Conservation (phyloP, 30 jellyfish, hydroid and myxozoan genomes). For the Cassiopea andromeda region DNA sequence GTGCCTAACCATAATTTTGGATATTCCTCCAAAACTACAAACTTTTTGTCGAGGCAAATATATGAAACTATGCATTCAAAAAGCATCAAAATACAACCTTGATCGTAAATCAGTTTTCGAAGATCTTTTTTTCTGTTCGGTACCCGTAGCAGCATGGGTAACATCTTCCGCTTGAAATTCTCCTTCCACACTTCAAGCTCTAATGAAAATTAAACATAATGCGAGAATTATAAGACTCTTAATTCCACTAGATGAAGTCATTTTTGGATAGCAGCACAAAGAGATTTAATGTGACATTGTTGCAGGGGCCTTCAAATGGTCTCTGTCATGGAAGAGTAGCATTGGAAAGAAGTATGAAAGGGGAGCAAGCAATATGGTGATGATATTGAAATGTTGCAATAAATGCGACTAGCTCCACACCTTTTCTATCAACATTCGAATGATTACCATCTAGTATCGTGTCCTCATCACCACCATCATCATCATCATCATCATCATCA, state of each 20-base stretch:
- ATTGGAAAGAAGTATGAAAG: too few relatives aligned
- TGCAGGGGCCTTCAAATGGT: too few relatives aligned
- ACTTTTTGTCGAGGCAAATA: too few relatives aligned
- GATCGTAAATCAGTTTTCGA: conserved; percentile 52
- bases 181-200: conserved; percentile 58
- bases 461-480: neutral
- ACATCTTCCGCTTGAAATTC: conserved; percentile 58
- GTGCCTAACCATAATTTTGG: too few relatives aligned
- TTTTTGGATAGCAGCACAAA: too few relatives aligned
- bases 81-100: conserved; percentile 11
- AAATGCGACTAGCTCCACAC: neutral
- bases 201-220: neutral
- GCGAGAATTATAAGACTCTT: neutral
- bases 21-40: too few relatives aligned
- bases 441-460: conserved; percentile 22
- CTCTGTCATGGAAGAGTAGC: too few relatives aligned
- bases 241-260: neutral
- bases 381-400: neutral
- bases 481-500: conserved; percentile 52
- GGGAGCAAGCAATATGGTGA: too few relatives aligned
- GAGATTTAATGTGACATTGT: too few relatives aligned
- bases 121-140: conserved; percentile 37
- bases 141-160: conserved; percentile 44
- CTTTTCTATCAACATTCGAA: neutral
- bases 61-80: too few relatives aligned